These are phyloP conservation scores for Podiceps cristatus DNA, from an alignment of 2,113 vertebrate species.

Conservation along the genomic window DNA sequence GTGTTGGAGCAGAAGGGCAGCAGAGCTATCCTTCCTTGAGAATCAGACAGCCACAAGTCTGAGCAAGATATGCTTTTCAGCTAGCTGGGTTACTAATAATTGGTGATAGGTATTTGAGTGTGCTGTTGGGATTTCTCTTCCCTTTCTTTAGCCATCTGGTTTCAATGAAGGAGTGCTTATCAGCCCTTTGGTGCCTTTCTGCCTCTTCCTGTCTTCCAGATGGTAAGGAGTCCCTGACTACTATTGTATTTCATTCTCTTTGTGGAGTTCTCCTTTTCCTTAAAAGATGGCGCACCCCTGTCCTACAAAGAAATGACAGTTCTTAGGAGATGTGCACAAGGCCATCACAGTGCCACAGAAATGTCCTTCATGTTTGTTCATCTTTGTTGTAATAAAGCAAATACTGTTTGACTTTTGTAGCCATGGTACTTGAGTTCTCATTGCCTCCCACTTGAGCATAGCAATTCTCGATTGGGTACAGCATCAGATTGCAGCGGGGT, in stretches of 20 bases:
- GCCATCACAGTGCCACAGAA: fast-evolving
- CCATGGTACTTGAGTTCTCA: background rate
- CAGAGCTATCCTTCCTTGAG: background rate
- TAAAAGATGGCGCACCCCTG: background rate
- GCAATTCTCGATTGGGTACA: background rate
- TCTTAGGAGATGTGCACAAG: background rate
- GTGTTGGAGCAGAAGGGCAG: background rate
- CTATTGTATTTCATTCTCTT: background rate
- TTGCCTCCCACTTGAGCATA: slow-evolving; percentile 51
- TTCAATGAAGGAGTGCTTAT: background rate
- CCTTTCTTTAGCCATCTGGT: background rate
- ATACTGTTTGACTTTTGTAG: background rate
- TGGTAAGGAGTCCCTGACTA: background rate
- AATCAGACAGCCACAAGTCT: background rate
- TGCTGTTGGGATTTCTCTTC: background rate
- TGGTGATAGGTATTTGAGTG: background rate
- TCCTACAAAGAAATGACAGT: background rate
- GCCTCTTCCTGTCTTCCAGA: background rate
- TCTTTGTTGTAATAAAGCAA: background rate
- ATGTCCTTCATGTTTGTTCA: background rate
- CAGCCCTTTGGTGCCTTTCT: background rate
- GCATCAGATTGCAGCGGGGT: slow-evolving; percentile 52
- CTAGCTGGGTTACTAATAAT: background rate
- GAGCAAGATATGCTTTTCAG: background rate
- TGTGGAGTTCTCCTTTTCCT: background rate